Conservation (phyloP, 2,797 vertebrate genomes). For the Thalassophryne amazonica region DNA sequence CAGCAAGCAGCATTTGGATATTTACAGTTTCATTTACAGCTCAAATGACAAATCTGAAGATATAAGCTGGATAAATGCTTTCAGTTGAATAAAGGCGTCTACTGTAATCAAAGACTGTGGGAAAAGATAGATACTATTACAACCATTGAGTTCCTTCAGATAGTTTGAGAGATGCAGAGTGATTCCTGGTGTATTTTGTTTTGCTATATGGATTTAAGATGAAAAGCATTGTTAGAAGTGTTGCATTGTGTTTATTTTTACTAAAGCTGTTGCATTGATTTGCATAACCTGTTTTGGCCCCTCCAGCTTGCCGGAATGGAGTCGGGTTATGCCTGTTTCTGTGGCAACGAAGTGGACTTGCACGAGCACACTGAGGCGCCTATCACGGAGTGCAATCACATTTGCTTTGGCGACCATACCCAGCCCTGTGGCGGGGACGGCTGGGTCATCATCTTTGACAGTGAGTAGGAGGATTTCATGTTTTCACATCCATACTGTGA, state of each 20-base stretch:
- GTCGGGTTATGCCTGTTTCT: slow-evolving; percentile 96
- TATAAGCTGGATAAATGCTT: no score
- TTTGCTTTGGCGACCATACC: slow-evolving; percentile 96
- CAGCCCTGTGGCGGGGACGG: slow-evolving; percentile 96
- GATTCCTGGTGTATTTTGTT: background rate
- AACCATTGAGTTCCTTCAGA: background rate
- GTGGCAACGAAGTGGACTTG: slow-evolving; percentile 91
- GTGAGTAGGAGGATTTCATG: slow-evolving; percentile 73
- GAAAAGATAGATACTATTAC: no score
- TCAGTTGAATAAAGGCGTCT: no score
- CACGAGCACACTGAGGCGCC: slow-evolving; percentile 85
- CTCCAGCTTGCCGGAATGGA: slow-evolving; percentile 94
- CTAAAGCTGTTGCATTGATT: slow-evolving; percentile 20
- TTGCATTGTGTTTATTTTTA: slow-evolving; percentile 24
- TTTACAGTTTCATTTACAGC: no score
- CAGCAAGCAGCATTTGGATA: no score
- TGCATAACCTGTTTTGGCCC: slow-evolving; percentile 24
- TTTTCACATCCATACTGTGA: background rate
- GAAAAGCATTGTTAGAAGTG: slow-evolving; percentile 6
- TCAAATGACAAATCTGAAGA: no score
- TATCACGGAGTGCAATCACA: slow-evolving; percentile 92
- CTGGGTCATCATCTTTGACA: slow-evolving; percentile 94
- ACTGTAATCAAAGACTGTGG: no score
- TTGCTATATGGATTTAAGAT: slow-evolving; percentile 13
- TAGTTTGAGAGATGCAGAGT: background rate